Percentiles rank a stretch among this genome's conserved stretches.
phyloP scores from a whole-genome alignment of 2,888 invertebrate genomes.

The Pycnomerus fuliginosus region DNA sequence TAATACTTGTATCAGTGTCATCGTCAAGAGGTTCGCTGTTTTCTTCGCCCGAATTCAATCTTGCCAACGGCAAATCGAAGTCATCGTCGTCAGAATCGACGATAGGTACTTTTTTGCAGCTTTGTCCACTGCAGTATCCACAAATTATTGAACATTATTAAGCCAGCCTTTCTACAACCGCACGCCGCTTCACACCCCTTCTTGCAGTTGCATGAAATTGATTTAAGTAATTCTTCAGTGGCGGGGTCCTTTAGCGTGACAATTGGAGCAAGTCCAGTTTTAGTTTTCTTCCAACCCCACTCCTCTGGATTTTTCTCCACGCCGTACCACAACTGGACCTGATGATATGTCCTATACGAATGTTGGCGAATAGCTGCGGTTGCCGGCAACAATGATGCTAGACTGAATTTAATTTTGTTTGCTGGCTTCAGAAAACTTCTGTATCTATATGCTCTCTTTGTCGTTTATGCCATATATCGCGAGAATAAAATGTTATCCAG shows the following conservation, averaged over 20 bases:
- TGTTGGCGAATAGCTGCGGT: not conserved
- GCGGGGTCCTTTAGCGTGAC: constrained; percentile 20
- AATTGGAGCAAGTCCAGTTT: constrained; percentile 6
- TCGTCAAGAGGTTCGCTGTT: too few relatives aligned
- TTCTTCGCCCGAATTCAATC: too few relatives aligned
- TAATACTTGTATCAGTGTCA: too few relatives aligned
- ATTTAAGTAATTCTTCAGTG: constrained; percentile 18
- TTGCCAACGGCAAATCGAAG: too few relatives aligned
- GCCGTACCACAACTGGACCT: constrained; percentile 5
- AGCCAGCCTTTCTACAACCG: constrained; percentile 22
- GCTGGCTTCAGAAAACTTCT: not conserved
- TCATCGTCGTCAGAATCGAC: too few relatives aligned
- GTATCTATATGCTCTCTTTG: not conserved
- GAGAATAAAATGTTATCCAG: not conserved
- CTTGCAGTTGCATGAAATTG: constrained; percentile 27
- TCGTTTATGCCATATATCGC: not conserved
- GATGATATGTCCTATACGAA: not conserved
- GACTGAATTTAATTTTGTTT: not conserved
- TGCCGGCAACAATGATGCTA: not conserved
- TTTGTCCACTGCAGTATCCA: not conserved
- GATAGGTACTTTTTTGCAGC: too few relatives aligned
- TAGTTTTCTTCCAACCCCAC: constrained; percentile 7
- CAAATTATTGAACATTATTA: not conserved
- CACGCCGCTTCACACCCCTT: constrained; percentile 15
- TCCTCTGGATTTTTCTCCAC: constrained; percentile 5